These are phyloP conservation scores for Globodera ellingtonae DNA, from an alignment of 1,140 invertebrate genomes.

Conservation along the genomic window DNA sequence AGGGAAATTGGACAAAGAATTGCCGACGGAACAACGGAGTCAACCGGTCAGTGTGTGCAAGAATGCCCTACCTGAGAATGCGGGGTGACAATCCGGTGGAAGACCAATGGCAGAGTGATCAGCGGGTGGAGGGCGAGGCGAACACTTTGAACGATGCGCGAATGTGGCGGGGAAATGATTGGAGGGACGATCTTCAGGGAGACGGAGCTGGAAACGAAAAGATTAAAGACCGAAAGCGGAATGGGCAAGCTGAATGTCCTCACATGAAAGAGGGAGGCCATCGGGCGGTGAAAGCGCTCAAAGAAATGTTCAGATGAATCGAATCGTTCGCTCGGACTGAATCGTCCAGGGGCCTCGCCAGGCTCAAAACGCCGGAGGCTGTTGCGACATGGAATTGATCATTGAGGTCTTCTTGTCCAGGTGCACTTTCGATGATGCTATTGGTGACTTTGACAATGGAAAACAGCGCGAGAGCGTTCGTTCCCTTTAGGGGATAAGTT, in stretches of 20 bases:
- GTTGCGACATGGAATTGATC: slow-evolving; percentile 3
- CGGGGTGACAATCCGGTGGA: background rate
- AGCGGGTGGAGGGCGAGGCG: background rate
- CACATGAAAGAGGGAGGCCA: slow-evolving; percentile 1
- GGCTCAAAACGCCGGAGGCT: background rate
- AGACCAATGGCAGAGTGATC: background rate
- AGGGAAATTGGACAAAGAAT: background rate
- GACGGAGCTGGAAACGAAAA: background rate
- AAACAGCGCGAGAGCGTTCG: background rate
- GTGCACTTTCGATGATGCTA: background rate
- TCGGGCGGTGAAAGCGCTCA: background rate
- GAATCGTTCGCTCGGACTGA: background rate
- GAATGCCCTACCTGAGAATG: background rate
- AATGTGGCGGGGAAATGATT: too few relatives aligned
- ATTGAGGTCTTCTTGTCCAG: background rate
- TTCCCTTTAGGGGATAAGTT: background rate
- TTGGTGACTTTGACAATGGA: slow-evolving; percentile 8
- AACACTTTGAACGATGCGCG: background rate
- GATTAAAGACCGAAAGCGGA: background rate
- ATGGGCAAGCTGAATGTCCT: background rate
- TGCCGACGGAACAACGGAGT: too few relatives aligned
- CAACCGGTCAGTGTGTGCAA: background rate
- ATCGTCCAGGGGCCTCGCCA: slow-evolving; percentile 10
- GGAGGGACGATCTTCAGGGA: background rate
- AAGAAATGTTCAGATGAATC: background rate